phyloP scores from a whole-genome alignment of 2,797 vertebrate species.

The Squalus acanthias region DNA sequence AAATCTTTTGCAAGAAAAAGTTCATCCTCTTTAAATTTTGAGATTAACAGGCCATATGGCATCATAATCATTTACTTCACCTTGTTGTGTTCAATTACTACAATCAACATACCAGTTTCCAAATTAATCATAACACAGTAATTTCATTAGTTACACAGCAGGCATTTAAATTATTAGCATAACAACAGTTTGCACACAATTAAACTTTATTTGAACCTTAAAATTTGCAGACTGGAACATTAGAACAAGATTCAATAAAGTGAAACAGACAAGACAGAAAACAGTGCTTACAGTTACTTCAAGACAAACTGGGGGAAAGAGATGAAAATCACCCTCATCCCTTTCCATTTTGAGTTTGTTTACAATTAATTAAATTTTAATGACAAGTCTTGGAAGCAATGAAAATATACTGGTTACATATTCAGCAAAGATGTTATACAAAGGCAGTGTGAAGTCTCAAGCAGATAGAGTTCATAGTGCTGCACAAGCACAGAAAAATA shows the following conservation, averaged over 20 bases:
- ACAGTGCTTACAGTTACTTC: constrained; percentile 37
- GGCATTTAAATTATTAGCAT: constrained; percentile 77
- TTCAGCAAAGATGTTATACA: constrained; percentile 18
- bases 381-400: constrained; percentile 28
- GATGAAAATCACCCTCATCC: not conserved
- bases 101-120: constrained; percentile 97
- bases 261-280: constrained; percentile 36
- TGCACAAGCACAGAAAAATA: constrained; percentile 27
- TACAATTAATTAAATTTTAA: constrained; percentile 30
- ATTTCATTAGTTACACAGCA: constrained; percentile 86
- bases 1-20: constrained; percentile 10
- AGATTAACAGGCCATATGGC: constrained; percentile 78
- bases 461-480: constrained; percentile 13
- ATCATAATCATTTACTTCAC: constrained; percentile 92
- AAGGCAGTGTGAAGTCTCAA: not conserved
- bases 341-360: constrained; percentile 21
- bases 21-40: constrained; percentile 34
- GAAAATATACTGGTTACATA: constrained; percentile 6
- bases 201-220: constrained; percentile 82
- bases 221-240: constrained; percentile 74
- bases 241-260: constrained; percentile 70
- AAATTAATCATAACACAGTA: constrained; percentile 98
- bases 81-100: constrained; percentile 99
- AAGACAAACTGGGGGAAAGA: not conserved
- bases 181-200: constrained; percentile 79